Percentiles rank a stretch among this genome's conserved stretches.
These are phyloP conservation scores for Spisula subtruncata DNA, from an alignment of 2,888 invertebrate species.

Conservation along the genomic window DNA sequence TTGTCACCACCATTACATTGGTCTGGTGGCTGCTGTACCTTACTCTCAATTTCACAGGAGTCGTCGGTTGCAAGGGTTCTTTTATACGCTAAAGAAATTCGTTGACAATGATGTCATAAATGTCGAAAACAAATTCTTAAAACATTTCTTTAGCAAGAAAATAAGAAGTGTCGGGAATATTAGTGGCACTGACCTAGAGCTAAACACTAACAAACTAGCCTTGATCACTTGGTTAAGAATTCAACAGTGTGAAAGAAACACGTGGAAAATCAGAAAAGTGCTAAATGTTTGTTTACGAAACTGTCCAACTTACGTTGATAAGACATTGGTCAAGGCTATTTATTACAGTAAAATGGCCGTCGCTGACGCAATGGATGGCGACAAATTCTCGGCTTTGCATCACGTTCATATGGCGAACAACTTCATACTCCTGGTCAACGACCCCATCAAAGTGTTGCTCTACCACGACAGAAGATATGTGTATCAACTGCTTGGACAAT, in stretches of 20 bases:
- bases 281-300: neutral
- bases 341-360: constrained; percentile 27
- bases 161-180: neutral
- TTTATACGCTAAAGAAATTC: neutral
- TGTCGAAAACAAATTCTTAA: neutral
- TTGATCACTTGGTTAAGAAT: constrained; percentile 21
- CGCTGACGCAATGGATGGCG: neutral
- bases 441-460: neutral
- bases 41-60: neutral
- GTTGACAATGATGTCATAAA: neutral
- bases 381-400: neutral
- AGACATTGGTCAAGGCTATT: neutral
- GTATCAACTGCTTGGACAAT: constrained; percentile 3
- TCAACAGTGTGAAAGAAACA: constrained; percentile 30
- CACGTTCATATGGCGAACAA: neutral
- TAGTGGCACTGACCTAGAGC: neutral
- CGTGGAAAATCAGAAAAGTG: neutral
- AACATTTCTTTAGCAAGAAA: neutral
- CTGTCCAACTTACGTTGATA: constrained; percentile 7
- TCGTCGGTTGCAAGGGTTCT: neutral
- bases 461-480: constrained; percentile 34
- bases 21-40: neutral
- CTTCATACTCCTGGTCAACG: neutral
- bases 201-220: neutral
- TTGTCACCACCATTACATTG: neutral